Conservation (phyloP, 2,888 invertebrate species). For the Cosmia pyralina region DNA sequence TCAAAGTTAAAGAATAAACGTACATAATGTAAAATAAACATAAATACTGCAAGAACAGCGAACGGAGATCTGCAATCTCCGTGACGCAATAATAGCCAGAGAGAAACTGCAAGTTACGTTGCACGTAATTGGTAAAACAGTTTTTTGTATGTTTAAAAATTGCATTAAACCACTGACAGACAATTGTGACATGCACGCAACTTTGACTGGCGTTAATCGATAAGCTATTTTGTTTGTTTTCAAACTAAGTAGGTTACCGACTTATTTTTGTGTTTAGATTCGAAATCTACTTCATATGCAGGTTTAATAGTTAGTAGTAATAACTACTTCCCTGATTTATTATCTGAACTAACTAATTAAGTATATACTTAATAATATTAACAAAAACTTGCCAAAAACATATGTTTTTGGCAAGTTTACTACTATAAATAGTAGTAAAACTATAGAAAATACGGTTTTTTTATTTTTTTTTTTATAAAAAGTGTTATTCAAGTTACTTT, state of each 20-base stretch:
- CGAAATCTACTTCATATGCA: conserved; percentile 20
- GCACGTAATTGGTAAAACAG: conserved; percentile 57
- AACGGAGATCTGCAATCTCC: conserved; percentile 55
- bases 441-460: neutral
- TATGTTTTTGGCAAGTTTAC: too few relatives aligned
- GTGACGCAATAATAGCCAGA: conserved; percentile 57
- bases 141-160: conserved; percentile 63
- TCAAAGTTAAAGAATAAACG: conserved; percentile 2
- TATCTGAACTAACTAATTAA: neutral
- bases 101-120: conserved; percentile 65
- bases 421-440: too few relatives aligned
- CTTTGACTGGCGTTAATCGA: conserved; percentile 53
- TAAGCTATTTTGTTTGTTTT: conserved; percentile 53
- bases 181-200: conserved; percentile 65
- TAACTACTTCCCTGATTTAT: neutral
- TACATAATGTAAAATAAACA: conserved; percentile 14
- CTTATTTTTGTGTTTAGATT: conserved; percentile 40
- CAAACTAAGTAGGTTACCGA: conserved; percentile 56
- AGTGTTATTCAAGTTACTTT: neutral
- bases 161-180: conserved; percentile 62
- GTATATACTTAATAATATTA: too few relatives aligned
- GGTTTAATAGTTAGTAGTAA: neutral
- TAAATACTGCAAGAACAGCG: conserved; percentile 29
- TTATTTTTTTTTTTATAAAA: too few relatives aligned
- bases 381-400: too few relatives aligned